A percentile compares a stretch with the other conserved stretches of the same genome.
phyloP scores from a whole-genome alignment of 2,113 vertebrate genomes.

The Apus apus region DNA sequence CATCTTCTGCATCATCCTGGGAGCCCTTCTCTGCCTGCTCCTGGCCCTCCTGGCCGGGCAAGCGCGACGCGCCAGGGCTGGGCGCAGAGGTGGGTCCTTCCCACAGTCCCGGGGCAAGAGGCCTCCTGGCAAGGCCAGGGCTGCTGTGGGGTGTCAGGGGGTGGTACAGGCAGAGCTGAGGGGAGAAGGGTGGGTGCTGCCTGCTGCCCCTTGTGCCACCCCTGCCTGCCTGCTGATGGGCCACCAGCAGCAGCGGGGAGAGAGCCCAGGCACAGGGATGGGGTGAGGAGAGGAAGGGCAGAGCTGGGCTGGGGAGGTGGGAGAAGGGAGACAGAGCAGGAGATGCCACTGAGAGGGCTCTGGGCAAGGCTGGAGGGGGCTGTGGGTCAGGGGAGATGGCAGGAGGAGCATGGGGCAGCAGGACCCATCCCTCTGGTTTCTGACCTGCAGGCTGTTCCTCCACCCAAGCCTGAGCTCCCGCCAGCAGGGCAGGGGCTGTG shows the following conservation, averaged over 20 bases:
- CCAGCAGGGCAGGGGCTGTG: not conserved
- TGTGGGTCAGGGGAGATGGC: not conserved
- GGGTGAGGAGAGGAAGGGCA: too few relatives aligned
- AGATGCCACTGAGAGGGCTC: not conserved
- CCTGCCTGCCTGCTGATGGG: not conserved
- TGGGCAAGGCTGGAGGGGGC: not conserved
- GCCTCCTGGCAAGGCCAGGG: too few relatives aligned
- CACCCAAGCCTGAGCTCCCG: not conserved
- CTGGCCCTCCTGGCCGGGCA: too few relatives aligned
- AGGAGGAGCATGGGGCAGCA: too few relatives aligned
- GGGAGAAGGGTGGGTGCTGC: not conserved
- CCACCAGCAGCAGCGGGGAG: not conserved
- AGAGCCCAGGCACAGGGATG: not conserved
- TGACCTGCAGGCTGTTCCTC: too few relatives aligned
- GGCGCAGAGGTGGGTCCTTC: too few relatives aligned
- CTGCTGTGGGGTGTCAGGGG: too few relatives aligned
- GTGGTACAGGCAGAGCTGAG: not conserved
- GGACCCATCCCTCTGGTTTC: not conserved
- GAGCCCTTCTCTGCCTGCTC: too few relatives aligned
- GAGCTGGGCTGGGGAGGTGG: not conserved
- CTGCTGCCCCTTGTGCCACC: not conserved
- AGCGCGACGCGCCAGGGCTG: too few relatives aligned
- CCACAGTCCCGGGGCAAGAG: too few relatives aligned
- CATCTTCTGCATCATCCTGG: too few relatives aligned
- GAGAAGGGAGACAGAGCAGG: not conserved